These are phyloP conservation scores for Sebastes glaucus DNA, from an alignment of 2,797 vertebrate species.

Conservation along the genomic window DNA sequence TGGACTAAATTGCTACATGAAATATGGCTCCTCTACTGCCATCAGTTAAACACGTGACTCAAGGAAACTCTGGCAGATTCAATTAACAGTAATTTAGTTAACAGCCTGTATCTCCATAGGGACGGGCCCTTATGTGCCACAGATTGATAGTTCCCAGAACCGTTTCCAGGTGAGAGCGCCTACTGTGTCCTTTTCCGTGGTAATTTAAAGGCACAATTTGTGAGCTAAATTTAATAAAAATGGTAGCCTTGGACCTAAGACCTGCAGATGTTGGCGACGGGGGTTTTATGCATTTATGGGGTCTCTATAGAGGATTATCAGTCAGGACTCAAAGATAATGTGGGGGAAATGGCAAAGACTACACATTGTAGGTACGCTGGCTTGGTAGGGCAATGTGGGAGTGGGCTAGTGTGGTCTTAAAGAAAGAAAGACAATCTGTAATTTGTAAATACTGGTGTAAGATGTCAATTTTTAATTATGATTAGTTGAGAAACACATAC, in stretches of 20 bases:
- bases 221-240: slow-evolving; percentile 1
- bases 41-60: slow-evolving; percentile 50
- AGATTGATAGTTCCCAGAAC: slow-evolving; percentile 55
- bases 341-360: background rate
- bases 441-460: background rate
- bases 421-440: background rate
- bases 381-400: background rate
- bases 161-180: slow-evolving; percentile 39
- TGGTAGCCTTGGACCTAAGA: background rate
- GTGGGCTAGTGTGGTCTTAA: background rate
- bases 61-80: slow-evolving; percentile 66
- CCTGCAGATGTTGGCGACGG: background rate
- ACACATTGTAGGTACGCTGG: background rate
- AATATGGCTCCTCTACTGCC: slow-evolving; percentile 16
- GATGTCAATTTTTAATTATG: background rate
- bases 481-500: background rate
- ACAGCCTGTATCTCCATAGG: slow-evolving; percentile 61
- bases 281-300: background rate
- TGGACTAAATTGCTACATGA: background rate
- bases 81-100: slow-evolving; percentile 75
- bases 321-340: background rate
- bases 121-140: slow-evolving; percentile 44
- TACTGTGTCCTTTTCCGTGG: background rate
- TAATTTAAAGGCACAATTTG: slow-evolving; percentile 10
- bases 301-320: background rate